These are phyloP conservation scores for Pollenia amentaria DNA, from an alignment of 2,888 invertebrate species.

Conservation along the genomic window DNA sequence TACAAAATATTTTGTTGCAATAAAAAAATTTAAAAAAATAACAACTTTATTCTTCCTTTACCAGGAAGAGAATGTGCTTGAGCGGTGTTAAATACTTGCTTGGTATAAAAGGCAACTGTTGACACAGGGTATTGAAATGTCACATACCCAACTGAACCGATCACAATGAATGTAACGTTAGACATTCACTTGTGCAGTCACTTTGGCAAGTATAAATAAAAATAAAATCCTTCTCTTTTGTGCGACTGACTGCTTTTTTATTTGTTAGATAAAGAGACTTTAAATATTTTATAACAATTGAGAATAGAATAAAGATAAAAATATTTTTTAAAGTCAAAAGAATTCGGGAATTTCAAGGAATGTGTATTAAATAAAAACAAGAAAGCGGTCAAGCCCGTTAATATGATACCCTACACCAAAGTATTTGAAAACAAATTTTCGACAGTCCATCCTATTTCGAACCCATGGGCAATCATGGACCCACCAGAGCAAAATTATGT, in stretches of 20 bases:
- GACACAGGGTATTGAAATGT: conserved; percentile 34
- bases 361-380: no score
- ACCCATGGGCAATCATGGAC: no score
- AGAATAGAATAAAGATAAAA: background rate
- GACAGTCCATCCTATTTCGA: no score
- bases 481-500: no score
- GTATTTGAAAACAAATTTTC: no score
- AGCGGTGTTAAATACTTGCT: background rate
- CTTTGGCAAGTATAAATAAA: background rate
- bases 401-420: no score
- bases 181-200: conserved; percentile 1
- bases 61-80: background rate
- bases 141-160: conserved; percentile 18
- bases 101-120: conserved; percentile 35
- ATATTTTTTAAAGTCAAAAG: no score
- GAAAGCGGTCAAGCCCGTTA: no score
- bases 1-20: background rate
- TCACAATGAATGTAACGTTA: background rate
- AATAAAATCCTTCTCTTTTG: background rate
- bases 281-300: background rate
- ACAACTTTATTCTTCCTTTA: conserved; percentile 16
- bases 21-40: background rate
- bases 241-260: background rate
- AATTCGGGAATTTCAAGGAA: no score
- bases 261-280: background rate